These are phyloP conservation scores for Alca torda DNA, from an alignment of 2,797 vertebrate genomes.

Conservation along the genomic window DNA sequence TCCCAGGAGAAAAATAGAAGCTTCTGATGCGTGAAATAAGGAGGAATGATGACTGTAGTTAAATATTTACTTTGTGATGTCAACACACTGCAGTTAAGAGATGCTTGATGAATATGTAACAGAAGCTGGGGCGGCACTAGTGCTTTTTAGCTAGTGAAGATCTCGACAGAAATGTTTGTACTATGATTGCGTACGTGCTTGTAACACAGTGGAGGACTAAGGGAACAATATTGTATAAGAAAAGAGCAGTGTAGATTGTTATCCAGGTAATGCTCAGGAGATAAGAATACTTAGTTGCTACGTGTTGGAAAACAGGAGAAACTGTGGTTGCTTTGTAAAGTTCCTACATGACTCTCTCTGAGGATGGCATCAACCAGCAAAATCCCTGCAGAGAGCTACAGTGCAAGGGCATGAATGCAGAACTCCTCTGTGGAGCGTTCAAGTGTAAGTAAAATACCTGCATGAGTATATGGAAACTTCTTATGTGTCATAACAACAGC, in stretches of 20 bases:
- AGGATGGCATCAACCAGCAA: not conserved
- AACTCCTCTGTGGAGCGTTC: not conserved
- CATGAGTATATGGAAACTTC: fast-evolving
- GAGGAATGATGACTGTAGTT: not conserved
- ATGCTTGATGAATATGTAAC: not conserved
- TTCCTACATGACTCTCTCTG: not conserved
- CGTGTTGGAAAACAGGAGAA: not conserved
- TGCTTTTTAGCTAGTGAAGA: not conserved
- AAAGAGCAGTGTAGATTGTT: not conserved
- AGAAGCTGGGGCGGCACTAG: not conserved
- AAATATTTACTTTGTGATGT: constrained; percentile 43
- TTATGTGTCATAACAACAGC: not conserved
- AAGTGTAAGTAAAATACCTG: not conserved
- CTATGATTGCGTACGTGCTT: not conserved
- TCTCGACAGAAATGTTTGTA: not conserved
- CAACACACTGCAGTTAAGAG: not conserved
- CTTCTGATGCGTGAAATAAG: not conserved
- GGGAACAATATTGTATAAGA: not conserved
- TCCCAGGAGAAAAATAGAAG: not conserved
- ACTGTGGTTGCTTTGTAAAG: not conserved
- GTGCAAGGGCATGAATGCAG: not conserved
- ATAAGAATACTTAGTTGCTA: not conserved
- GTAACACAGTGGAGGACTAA: not conserved
- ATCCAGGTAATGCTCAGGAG: not conserved
- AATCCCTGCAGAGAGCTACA: not conserved